Percentiles rank a stretch among this genome's conserved stretches.
Evolutionary conservation across 2,888 invertebrate genomes (phyloP).

Genomic region (Hydraecia micacea): DNA sequence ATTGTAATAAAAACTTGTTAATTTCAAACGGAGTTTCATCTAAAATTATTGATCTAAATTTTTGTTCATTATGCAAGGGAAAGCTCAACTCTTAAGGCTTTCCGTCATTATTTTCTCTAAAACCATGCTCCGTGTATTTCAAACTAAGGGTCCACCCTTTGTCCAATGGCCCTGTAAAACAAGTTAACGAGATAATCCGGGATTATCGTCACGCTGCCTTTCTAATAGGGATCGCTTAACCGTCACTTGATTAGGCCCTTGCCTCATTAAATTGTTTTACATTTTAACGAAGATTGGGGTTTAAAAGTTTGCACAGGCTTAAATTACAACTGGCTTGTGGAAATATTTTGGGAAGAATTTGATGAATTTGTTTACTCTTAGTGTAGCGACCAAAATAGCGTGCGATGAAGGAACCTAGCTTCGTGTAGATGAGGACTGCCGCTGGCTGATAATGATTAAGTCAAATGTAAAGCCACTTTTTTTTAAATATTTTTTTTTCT

Average conservation of each 20-base stretch:
- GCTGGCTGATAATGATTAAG: neutral
- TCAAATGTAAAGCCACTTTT: neutral
- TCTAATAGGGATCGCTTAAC: constrained; percentile 65
- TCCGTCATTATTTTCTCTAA: constrained; percentile 37
- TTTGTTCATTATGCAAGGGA: neutral
- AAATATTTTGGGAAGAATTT: neutral
- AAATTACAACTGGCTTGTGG: constrained; percentile 14
- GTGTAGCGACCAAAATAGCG: neutral
- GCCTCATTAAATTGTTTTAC: constrained; percentile 61
- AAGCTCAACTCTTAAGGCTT: constrained; percentile 7
- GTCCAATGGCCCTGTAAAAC: constrained; percentile 62
- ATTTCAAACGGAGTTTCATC: neutral
- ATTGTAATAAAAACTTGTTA: neutral
- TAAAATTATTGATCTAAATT: neutral
- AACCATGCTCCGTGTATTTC: constrained; percentile 40
- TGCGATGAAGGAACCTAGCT: no score
- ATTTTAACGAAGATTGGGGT: constrained; percentile 56
- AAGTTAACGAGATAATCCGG: constrained; percentile 67
- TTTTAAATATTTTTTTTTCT: no score
- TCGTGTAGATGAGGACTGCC: neutral
- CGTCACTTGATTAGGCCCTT: constrained; percentile 63
- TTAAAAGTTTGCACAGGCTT: constrained; percentile 38
- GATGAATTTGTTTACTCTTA: constrained; percentile 13
- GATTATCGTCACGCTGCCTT: constrained; percentile 64
- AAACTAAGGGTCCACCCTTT: constrained; percentile 61